Evolutionary conservation across 2,113 vertebrate species (phyloP), one percentile per base, ranked within the genome.

Genomic region (Tyto alba): DNA sequence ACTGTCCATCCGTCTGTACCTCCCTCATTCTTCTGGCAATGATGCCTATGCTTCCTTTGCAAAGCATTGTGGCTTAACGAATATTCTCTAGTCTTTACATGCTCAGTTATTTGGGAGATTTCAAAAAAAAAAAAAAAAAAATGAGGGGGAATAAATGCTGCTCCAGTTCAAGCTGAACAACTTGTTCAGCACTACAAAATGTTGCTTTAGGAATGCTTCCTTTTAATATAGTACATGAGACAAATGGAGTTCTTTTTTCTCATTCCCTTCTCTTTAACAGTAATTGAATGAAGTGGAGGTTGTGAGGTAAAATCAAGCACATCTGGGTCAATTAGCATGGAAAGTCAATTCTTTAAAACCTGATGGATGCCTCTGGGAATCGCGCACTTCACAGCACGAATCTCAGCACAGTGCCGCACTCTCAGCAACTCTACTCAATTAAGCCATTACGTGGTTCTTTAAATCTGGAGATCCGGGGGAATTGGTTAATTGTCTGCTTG

Each of bases 251-350:
- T 25, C 32, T 63, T 95, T 93, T 91, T 89, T 57, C 85, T 85
- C 45, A 38, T 90, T 96, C 93, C 50, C 20, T 78, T 94, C 93
- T 92, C 93, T 92, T 96, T 90, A 93, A 60, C 11, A 59, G 67
- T 62, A 73, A 80, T 43, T 97, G 87, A 97, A 97, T 95, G 84
- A 93, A 91, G 57, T 64, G 55, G 89, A 94, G 77, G 79, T 48
- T 95, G 95, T 73, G 93, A 93, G 92, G 89, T 92, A 96, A 93
- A 97, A 94, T 87, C 85, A 93, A 86, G 94, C 89, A 96, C 94
- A 97, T 97, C 93, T 97, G 91, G 89, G 95, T 97, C 96, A 97
- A 97, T 96, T 97, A 96, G 93, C 96, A 95, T 95, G 93, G 92
- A 94, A 97, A 96, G 96, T 95, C 96, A 97, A 91, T 96, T 96